phyloP scores from a whole-genome alignment of 2,888 invertebrate genomes.

The Leptothorax acervorum region DNA sequence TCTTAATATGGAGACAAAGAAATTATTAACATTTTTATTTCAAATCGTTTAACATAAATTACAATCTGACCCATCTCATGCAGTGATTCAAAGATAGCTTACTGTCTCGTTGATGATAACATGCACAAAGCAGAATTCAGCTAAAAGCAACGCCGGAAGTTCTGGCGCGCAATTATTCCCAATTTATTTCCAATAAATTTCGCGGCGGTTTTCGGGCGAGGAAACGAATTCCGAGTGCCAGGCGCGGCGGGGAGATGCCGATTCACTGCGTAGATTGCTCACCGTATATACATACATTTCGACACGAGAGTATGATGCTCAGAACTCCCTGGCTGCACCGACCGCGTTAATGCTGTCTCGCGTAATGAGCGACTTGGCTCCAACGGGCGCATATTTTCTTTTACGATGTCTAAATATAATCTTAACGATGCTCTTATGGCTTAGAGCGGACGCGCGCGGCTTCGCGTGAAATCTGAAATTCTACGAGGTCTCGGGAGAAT shows the following conservation, averaged over 20 bases:
- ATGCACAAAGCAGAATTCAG: constrained; percentile 9
- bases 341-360: constrained; percentile 83
- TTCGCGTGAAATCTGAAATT: constrained; percentile 74
- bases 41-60: not conserved
- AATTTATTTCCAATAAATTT: constrained; percentile 40
- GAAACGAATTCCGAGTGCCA: constrained; percentile 55
- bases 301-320: constrained; percentile 69
- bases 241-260: constrained; percentile 39
- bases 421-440: constrained; percentile 83
- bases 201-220: not conserved
- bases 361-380: constrained; percentile 85
- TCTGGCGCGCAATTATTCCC: constrained; percentile 15
- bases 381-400: constrained; percentile 85
- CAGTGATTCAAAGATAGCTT: not conserved
- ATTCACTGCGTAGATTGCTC: constrained; percentile 65
- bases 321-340: constrained; percentile 63
- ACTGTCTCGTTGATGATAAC: not conserved
- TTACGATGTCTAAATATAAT: constrained; percentile 85
- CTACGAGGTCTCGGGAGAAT: constrained; percentile 48
- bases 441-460: constrained; percentile 70
- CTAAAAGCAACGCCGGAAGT: constrained; percentile 29
- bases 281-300: constrained; percentile 67
- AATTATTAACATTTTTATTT: not conserved
- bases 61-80: not conserved
- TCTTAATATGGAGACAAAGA: not conserved